Evolutionary conservation across 2,113 vertebrate genomes (phyloP).

Genomic region (Alligator mississippiensis): DNA sequence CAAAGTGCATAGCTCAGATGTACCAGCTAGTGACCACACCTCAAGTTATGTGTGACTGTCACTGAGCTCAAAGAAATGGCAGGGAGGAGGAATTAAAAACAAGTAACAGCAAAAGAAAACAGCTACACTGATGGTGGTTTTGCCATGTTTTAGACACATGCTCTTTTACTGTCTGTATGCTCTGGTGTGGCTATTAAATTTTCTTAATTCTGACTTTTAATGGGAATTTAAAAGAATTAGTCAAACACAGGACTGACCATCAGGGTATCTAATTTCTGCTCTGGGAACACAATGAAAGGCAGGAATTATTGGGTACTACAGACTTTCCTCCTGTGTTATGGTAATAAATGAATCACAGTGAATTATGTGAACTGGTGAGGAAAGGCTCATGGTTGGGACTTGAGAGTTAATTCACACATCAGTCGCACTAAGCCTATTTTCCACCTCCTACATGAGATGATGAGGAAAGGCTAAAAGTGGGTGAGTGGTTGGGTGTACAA

Average conservation of each 20-base stretch:
- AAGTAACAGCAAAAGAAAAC: neutral
- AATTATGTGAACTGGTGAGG: neutral
- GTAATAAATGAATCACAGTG: neutral
- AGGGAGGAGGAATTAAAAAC: neutral
- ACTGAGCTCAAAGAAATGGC: neutral
- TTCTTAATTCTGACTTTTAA: neutral
- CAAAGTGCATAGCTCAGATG: neutral
- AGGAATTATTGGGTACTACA: neutral
- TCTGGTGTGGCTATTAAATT: neutral
- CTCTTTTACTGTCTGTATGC: neutral
- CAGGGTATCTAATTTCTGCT: neutral
- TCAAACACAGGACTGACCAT: neutral
- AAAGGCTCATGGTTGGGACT: neutral
- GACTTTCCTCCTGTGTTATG: neutral
- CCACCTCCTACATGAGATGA: neutral
- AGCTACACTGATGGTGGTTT: neutral
- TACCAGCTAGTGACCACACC: neutral
- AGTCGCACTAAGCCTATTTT: neutral
- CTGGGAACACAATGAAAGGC: neutral
- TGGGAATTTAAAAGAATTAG: neutral
- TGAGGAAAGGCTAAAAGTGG: neutral
- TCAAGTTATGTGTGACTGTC: neutral
- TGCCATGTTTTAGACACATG: neutral
- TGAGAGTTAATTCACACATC: neutral
- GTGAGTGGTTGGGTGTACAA: neutral